Base-by-base conservation (phyloP, 2,797 vertebrate genomes). In the Catamblyrhynchus diadema region DNA sequence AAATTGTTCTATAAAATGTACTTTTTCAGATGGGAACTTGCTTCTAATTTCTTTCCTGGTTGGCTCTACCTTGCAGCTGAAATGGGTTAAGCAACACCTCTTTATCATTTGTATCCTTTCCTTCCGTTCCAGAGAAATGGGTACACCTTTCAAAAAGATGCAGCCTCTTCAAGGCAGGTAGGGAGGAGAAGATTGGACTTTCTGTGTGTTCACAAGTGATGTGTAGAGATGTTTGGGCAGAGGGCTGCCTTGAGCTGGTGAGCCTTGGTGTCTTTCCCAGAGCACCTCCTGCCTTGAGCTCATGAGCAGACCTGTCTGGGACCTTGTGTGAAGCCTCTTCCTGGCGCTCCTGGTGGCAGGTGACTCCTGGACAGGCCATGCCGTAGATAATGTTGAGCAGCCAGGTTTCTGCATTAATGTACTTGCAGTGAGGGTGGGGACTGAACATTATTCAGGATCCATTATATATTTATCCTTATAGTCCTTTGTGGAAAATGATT, bases 381-480 rank as follows among this genome's bases (percentile, higher is more conserved):
- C 53, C 15, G 47, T 59, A 61, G 75, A 17, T 69, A 47, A 30
- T 32, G 44, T 94, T 66, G 70, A 75, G 60, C 80, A 86, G 50
- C 66, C 72, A 77, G 54, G 66, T 88, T 91, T 75, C 62, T 94
- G 66, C 80, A 25, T 85, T 91, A 88, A 90, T 91, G 91, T 86
- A 37, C 80, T 92, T 70, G 64, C 69, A 70, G 66, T 57, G 81
- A 78, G 61, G 78, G 71, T 72, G 54, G 75, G 39, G 74, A 75
- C 22, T 78, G 81, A 72, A 59, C 83, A 78, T 95, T 86, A 80
- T 95, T 94, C 91, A 61, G 80, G 93, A 91, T 91, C 93, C 94
- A 94, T 97, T 97, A 94, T 96, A 87, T 90, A 72, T 93, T 94
- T 94, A 93, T 96, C 93, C 95, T 89, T 86, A 89, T 86, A 65